Evolutionary conservation across 1,140 invertebrate species (phyloP), one percentile per base, ranked within the genome.

Genomic region (Paraescarpia echinospica): DNA sequence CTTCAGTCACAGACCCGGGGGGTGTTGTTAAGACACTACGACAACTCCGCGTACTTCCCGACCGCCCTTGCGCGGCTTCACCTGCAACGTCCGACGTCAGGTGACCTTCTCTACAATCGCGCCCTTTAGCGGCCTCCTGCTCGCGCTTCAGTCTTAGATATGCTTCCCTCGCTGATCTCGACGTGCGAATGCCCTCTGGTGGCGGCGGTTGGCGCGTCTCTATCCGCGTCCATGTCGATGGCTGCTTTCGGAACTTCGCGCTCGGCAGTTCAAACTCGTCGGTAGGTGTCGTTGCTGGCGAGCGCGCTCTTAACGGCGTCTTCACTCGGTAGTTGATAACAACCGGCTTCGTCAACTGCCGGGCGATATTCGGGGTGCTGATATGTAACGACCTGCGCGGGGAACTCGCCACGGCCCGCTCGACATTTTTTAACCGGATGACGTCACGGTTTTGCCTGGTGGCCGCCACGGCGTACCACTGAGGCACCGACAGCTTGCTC

Each of bases 401-500:
- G 14, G 34, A 91, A 31, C 12, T 35, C 34, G n/a, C 48, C 35
- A 35, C 33, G 33, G 33, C 48, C 9, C 33, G 22, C 18, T 92
- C 33, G n/a, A 77, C 88, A n/a, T 92, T 92, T 8, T 34, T 33
- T 1, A 92, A 91, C 48, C 91, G 1, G 41, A 90, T 33, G 59
- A 94, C 88, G 90, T 93, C 77, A 92, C 41, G 34, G 59, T 33
- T 48, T 34, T 90, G 9, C 1, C 77, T 93, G 34, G 97, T 97
- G 95, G 98, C 98, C 96, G 98, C 98, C 95, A 98, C 98, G 96
- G 98, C 98, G 96, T 98, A 98, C 98, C 98, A 99, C 95, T 99
- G 98, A 91, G 98, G 98, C 90, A 99, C 97, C 96, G 98, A 98
- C 92, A 99, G 97, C 94, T 98, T 98, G 95, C 98, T 98, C 93